Base-by-base conservation (phyloP, 2,888 invertebrate species). In the Carabus problematicus region DNA sequence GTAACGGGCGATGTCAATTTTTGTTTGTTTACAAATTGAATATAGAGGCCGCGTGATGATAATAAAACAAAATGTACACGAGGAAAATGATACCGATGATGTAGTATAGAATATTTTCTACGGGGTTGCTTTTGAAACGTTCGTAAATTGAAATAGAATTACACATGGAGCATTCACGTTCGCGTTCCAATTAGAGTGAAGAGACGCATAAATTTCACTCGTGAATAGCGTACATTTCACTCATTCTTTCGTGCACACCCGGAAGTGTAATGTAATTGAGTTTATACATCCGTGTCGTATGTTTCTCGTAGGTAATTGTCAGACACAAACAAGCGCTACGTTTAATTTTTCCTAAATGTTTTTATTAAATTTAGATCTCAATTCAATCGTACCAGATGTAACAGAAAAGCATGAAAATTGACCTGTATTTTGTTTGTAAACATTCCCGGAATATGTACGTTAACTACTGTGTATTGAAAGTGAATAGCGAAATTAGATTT, bases 61-160 rank as follows among this genome's bases (percentile, higher is more conserved):
- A 60, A 59, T 59, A 45, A 60, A 60, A 60, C 12, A 43, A 19
- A 9, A 29, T 3, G 29, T 29, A 29, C 29, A 29, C 3, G 29
- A 29, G 29, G 45, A 8, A 41, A 40, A 18, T 4, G 16, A 29
- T 14, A 3, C 3, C 52, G 52, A 8, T n/a, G 19, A 43, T 43
- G 43, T 18, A 60, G 16, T 60, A 45, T 45, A 60, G 45, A 45
- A 60, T 42, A 29, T 60, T 59, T n/a, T 59, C 42, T 8, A 59
- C 41, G 42, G 16, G 11, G 29, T 12, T 11, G 41, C 45, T 39
- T 40, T 12, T 49, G 62, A 62, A 62, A 49, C 49, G 62, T 41
- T 49, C 49, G 52, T 40, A 62, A 62, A 49, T 62, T 62, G 62
- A 49, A 62, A 62, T 62, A 62, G 62, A 62, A 62, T 62, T 62